Evolutionary conservation across 1,140 invertebrate genomes (phyloP), one percentile per base, ranked within the genome.

Genomic region (Lerema accius): DNA sequence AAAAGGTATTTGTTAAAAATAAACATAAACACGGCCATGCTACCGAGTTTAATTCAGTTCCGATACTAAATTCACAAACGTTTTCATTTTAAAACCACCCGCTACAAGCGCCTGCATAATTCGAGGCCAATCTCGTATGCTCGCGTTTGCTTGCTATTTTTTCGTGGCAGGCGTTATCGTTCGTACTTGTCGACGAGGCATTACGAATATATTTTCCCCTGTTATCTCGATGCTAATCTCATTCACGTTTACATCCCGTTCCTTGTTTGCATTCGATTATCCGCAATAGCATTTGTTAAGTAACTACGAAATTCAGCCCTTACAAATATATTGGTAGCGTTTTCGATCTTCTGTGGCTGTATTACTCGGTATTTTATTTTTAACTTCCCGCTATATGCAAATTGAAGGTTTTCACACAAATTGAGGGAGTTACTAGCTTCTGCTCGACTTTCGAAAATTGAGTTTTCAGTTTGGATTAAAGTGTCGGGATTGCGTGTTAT

Each of bases 161-260:
- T 71, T 65, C 58, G 26, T 43, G 42, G 42, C 58, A 71, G 69
- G 69, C 56, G 62, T 61, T 67, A 65, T 70, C 67, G 58, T 48
- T 35, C 51, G 43, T 43, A 63, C 50, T 48, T 11, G 42, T 53
- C 50, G 51, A 55, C 51, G 40, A 16, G 28, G 40, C 40, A 53
- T 17, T 35, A 35, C 16, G 37, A 45, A 56, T 56, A 43, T 43
- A 55, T 55, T 55, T 56, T 23, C 37, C 13, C 43, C 26, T 56
- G 16, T 43, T 56, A 43, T 56, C 39, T 43, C 51, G 51, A 56
- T 56, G 39, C 39, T 56, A 56, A 43, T 56, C 51, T 55, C 51
- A 55, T 55, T 42, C 19, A 37, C 51, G 14, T 51, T 51, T 39
- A 39, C 32, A 51, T 56, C 39, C n/a, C 37, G 16, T 56, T 56